These are phyloP conservation scores for Tortricodes alternella DNA, from an alignment of 2,888 invertebrate species.

Conservation along the genomic window DNA sequence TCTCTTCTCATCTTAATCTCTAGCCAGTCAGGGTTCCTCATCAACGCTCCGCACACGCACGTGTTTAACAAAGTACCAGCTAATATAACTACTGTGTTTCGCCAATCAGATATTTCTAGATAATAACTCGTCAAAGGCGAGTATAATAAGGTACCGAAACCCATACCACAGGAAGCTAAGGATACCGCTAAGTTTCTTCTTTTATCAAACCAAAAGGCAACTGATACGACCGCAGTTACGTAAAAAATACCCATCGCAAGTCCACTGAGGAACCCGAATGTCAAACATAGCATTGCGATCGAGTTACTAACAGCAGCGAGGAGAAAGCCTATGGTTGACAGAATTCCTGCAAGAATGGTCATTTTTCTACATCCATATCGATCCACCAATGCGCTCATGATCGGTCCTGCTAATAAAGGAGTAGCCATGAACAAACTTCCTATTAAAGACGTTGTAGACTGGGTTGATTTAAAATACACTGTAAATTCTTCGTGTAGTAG, in stretches of 20 bases:
- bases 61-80: constrained; percentile 92
- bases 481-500: constrained; percentile 92
- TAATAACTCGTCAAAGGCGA: constrained; percentile 91
- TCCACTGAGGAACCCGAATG: constrained; percentile 92
- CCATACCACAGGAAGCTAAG: constrained; percentile 93
- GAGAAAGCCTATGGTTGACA: constrained; percentile 89
- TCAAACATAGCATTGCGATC: constrained; percentile 89
- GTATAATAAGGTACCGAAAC: constrained; percentile 94
- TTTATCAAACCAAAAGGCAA: constrained; percentile 96
- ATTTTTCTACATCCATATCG: constrained; percentile 90
- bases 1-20: constrained; percentile 84
- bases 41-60: constrained; percentile 92
- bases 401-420: constrained; percentile 91
- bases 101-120: constrained; percentile 89
- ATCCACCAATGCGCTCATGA: constrained; percentile 92
- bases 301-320: constrained; percentile 87
- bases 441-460: constrained; percentile 93
- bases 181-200: constrained; percentile 93
- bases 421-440: constrained; percentile 95
- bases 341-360: constrained; percentile 87
- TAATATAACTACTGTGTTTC: constrained; percentile 89
- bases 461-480: constrained; percentile 88
- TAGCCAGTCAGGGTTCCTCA: constrained; percentile 94
- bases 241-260: constrained; percentile 92
- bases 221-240: constrained; percentile 94